Percentiles rank a stretch among this genome's conserved stretches.
These are phyloP conservation scores for Babyrousa celebensis DNA, from an alignment of 2,797 vertebrate genomes.

Conservation along the genomic window DNA sequence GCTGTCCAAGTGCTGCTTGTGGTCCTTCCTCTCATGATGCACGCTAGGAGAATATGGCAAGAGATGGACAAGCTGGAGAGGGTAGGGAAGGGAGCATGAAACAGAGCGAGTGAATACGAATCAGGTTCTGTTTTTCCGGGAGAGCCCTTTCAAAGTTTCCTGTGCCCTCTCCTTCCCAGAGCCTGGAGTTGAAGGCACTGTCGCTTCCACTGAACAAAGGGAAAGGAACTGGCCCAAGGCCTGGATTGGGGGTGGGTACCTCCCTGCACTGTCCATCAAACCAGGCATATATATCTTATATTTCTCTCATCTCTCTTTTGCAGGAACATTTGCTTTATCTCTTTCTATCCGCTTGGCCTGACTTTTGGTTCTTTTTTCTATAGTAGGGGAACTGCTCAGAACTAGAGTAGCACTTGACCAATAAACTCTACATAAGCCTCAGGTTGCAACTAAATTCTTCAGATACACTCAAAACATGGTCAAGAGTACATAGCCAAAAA, in stretches of 20 bases:
- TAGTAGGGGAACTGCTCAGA: background rate
- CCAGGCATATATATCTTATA: background rate
- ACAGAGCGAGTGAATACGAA: background rate
- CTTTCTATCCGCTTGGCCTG: background rate
- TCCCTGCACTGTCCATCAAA: background rate
- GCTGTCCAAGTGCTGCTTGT: background rate
- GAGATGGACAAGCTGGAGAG: background rate
- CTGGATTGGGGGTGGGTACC: background rate
- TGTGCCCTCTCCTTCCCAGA: background rate
- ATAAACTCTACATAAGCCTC: background rate
- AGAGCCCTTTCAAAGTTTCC: background rate
- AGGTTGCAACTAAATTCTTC: conserved; percentile 37
- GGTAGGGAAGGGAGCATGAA: background rate
- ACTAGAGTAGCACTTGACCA: background rate
- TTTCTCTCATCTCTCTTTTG: background rate
- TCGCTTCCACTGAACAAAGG: background rate
- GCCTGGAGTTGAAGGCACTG: background rate
- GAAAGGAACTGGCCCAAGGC: background rate
- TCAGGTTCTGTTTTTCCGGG: background rate
- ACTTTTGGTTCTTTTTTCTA: background rate
- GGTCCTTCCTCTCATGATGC: background rate
- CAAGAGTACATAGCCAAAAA: background rate
- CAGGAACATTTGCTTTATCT: background rate
- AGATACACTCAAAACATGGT: conserved; percentile 29
- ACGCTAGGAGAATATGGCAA: background rate